Conservation (phyloP, 2,797 vertebrate genomes). For the Echeneis naucrates region DNA sequence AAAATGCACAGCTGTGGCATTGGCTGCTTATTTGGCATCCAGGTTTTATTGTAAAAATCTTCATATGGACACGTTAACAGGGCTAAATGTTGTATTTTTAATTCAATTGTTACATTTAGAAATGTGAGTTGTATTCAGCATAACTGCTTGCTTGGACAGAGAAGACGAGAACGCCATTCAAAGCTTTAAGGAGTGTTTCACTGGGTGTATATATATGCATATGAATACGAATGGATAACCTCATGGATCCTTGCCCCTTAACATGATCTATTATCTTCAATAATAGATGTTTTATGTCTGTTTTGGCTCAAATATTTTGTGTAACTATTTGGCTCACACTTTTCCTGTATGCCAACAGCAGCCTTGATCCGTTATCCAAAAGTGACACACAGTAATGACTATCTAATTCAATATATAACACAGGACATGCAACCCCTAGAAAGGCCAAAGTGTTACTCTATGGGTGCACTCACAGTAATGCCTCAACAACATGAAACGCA, state of each 20-base stretch:
- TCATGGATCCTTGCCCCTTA: constrained; percentile 12
- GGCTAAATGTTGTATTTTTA: too few relatives aligned
- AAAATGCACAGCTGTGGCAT: too few relatives aligned
- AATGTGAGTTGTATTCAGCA: background rate
- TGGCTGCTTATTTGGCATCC: too few relatives aligned
- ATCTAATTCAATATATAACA: constrained; percentile 16
- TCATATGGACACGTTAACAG: too few relatives aligned
- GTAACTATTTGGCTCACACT: background rate
- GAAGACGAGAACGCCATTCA: background rate
- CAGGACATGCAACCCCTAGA: constrained; percentile 39
- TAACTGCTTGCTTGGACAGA: background rate
- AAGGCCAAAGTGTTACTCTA: constrained; percentile 36
- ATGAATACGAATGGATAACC: background rate
- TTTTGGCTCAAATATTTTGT: constrained; percentile 22
- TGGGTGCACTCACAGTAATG: constrained; percentile 48
- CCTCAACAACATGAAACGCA: constrained; percentile 39
- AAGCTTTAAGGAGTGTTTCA: too few relatives aligned
- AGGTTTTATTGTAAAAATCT: too few relatives aligned
- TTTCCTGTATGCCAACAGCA: background rate
- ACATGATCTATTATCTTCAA: constrained; percentile 1
- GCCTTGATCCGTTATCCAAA: constrained; percentile 44
- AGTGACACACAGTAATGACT: constrained; percentile 24
- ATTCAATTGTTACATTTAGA: background rate
- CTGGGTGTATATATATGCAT: too few relatives aligned
- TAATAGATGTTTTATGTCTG: constrained; percentile 12